These are phyloP conservation scores for Eucriotettix oculatus DNA, from an alignment of 2,888 invertebrate genomes.

Conservation along the genomic window DNA sequence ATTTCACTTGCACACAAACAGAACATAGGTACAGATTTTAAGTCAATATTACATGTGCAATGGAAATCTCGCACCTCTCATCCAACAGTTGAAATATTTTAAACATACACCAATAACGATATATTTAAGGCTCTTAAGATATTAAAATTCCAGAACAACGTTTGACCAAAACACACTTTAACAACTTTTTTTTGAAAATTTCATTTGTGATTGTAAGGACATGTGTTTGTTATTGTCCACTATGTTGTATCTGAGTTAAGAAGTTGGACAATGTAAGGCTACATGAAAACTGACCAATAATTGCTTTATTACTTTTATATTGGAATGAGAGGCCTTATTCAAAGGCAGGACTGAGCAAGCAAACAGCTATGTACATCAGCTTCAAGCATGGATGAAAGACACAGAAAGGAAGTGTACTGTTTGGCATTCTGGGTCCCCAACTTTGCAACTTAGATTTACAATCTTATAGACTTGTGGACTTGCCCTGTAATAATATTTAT, in stretches of 20 bases:
- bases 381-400: neutral
- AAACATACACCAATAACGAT: conserved; percentile 6
- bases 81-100: neutral
- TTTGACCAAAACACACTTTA: conserved; percentile 10
- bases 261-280: too few species aligned
- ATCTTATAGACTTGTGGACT: neutral
- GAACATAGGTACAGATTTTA: too few species aligned
- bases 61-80: neutral
- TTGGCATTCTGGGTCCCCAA: neutral
- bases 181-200: conserved; percentile 13
- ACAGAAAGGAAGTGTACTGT: neutral
- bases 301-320: conserved; percentile 4
- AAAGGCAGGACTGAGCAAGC: neutral
- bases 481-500: neutral
- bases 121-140: conserved; percentile 10
- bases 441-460: neutral
- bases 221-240: conserved; percentile 15
- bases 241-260: conserved; percentile 2
- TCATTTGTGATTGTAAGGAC: conserved; percentile 11
- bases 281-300: conserved; percentile 7
- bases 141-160: conserved; percentile 8
- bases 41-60: neutral
- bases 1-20: too few species aligned
- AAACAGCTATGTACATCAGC: neutral
- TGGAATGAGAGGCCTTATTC: neutral